These are phyloP conservation scores for Onchidella celtica DNA, from an alignment of 2,888 invertebrate species.

Conservation along the genomic window DNA sequence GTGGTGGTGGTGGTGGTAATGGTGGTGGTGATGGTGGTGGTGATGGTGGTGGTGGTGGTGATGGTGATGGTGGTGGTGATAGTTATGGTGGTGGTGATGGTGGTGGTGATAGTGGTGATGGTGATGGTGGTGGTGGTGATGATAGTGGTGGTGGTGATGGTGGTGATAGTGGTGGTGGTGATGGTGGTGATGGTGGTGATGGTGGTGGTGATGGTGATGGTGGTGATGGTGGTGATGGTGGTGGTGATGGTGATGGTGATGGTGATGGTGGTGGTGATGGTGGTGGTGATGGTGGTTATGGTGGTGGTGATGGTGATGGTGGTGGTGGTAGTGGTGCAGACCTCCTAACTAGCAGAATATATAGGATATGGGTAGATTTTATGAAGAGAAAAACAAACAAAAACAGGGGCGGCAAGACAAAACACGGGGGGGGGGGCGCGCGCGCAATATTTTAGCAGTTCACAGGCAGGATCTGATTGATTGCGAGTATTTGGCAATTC, in stretches of 20 bases:
- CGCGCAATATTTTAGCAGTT: too few relatives aligned
- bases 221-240: constrained; percentile 17
- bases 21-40: not conserved
- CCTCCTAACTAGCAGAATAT: too few relatives aligned
- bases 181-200: constrained; percentile 16
- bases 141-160: constrained; percentile 4
- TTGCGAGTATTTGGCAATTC: too few relatives aligned
- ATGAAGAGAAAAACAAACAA: too few relatives aligned
- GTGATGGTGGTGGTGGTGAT: constrained; percentile 3
- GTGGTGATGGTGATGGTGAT: constrained; percentile 4
- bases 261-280: not conserved
- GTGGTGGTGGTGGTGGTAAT: constrained; percentile 10
- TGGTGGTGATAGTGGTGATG: too few relatives aligned
- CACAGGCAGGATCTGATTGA: too few relatives aligned
- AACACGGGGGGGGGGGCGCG: too few relatives aligned
- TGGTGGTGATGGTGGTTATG: constrained; percentile 14
- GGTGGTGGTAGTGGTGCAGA: too few relatives aligned
- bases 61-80: not conserved
- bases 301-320: too few relatives aligned
- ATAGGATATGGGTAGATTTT: too few relatives aligned
- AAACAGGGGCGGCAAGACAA: too few relatives aligned
- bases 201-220: constrained; percentile 19
- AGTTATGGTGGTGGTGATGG: too few relatives aligned
- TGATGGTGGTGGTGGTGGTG: not conserved
- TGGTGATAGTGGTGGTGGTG: constrained; percentile 11